Conservation (phyloP, 2,888 invertebrate genomes). For the Eilema caniola region DNA sequence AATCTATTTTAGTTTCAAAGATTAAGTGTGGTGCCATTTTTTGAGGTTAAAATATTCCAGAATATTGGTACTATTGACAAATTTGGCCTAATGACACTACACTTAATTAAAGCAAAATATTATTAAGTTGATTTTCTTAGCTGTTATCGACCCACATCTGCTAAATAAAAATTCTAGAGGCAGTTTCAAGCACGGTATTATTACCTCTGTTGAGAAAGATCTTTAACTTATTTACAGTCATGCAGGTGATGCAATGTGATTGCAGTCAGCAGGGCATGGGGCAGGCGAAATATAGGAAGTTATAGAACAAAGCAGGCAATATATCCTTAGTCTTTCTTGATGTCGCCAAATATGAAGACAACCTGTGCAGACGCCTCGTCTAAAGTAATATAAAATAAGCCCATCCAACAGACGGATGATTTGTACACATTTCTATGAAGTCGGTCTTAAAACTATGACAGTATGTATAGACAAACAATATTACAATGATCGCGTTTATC, state of each 20-base stretch:
- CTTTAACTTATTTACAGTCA: slow-evolving; percentile 34
- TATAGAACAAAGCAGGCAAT: slow-evolving; percentile 16
- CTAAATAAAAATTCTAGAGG: slow-evolving; percentile 39
- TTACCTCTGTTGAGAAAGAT: slow-evolving; percentile 33
- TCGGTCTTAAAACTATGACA: background rate
- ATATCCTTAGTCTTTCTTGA: slow-evolving; percentile 36
- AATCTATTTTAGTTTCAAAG: slow-evolving; percentile 37
- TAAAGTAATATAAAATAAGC: background rate
- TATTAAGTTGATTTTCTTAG: slow-evolving; percentile 55
- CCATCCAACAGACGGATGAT: background rate
- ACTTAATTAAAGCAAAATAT: slow-evolving; percentile 51
- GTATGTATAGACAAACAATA: background rate
- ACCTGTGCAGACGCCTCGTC: background rate
- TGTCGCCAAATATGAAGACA: slow-evolving; percentile 11
- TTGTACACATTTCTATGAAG: background rate
- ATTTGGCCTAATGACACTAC: slow-evolving; percentile 39
- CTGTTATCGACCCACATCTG: slow-evolving; percentile 51
- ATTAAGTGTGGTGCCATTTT: slow-evolving; percentile 46
- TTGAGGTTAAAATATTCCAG: background rate
- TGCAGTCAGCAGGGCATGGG: slow-evolving; percentile 37
- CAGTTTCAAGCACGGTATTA: slow-evolving; percentile 35
- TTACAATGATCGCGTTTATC: too few species aligned
- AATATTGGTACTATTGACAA: background rate
- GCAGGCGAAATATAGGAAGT: slow-evolving; percentile 31
- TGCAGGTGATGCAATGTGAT: slow-evolving; percentile 38